Conservation (phyloP, 2,888 invertebrate species). For the Andrena bucephala region DNA sequence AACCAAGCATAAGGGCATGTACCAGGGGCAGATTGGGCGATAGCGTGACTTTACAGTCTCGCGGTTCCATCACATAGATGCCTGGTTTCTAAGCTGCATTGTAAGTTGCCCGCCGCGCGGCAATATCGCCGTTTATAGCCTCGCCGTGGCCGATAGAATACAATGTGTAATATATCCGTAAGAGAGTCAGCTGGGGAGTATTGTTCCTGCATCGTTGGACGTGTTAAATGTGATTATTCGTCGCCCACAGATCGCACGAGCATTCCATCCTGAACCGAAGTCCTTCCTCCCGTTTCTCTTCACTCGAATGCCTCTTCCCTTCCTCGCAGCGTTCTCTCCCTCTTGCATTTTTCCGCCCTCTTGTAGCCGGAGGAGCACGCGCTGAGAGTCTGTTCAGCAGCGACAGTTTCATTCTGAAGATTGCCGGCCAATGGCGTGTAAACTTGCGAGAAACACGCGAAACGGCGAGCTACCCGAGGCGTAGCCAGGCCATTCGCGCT, state of each 20-base stretch:
- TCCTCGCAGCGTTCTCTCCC: not conserved
- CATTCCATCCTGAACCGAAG: slow-evolving; percentile 44
- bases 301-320: not conserved
- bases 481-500: slow-evolving; percentile 63
- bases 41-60: slow-evolving; percentile 45
- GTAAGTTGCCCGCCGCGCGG: slow-evolving; percentile 49
- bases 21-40: slow-evolving; percentile 55
- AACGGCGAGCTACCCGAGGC: slow-evolving; percentile 66
- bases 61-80: slow-evolving; percentile 61
- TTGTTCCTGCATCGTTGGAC: slow-evolving; percentile 58
- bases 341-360: slow-evolving; percentile 36
- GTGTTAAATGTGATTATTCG: slow-evolving; percentile 77
- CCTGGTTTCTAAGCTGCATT: slow-evolving; percentile 51
- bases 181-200: slow-evolving; percentile 39
- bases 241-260: slow-evolving; percentile 55
- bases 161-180: slow-evolving; percentile 69
- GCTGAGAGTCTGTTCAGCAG: slow-evolving; percentile 58
- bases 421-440: slow-evolving; percentile 81
- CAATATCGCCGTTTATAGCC: slow-evolving; percentile 68
- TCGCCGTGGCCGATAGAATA: slow-evolving; percentile 59
- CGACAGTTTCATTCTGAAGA: slow-evolving; percentile 79
- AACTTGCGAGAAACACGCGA: slow-evolving; percentile 75
- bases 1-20: slow-evolving; percentile 35
- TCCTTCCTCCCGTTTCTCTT: slow-evolving; percentile 40
- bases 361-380: slow-evolving; percentile 50